These are phyloP conservation scores for Nycticryphes semicollaris DNA, from an alignment of 2,113 vertebrate species.

Conservation along the genomic window DNA sequence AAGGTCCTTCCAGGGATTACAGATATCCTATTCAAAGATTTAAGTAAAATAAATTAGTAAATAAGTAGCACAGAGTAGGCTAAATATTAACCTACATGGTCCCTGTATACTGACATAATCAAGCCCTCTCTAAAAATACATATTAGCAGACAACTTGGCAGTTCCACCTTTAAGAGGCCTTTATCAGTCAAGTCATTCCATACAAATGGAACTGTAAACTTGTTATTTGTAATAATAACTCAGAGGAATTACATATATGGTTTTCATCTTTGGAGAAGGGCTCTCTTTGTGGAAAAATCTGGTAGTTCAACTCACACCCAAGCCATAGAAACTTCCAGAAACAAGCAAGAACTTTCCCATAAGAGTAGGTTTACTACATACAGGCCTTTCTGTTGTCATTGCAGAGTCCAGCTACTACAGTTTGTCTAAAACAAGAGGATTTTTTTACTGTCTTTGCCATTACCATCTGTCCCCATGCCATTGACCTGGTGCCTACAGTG, in stretches of 20 bases:
- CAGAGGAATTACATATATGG: background rate
- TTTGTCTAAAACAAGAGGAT: background rate
- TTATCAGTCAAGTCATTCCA: background rate
- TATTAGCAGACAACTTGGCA: background rate
- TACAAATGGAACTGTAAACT: background rate
- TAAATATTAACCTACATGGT: background rate
- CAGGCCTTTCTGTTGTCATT: background rate
- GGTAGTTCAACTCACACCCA: background rate
- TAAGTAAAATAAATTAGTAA: background rate
- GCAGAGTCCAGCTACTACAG: background rate
- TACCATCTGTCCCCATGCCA: accelerated
- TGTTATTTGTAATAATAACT: background rate
- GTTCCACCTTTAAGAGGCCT: background rate
- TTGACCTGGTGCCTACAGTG: background rate
- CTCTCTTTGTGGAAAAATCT: background rate
- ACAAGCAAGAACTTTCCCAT: background rate
- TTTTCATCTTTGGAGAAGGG: background rate
- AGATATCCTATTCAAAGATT: background rate
- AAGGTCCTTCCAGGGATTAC: background rate
- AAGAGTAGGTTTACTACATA: background rate
- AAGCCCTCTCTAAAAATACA: background rate
- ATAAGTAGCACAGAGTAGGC: background rate
- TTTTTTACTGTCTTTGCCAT: background rate
- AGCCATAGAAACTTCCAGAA: background rate
- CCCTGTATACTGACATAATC: background rate